These are phyloP conservation scores for Wasmannia auropunctata DNA, from an alignment of 1,140 invertebrate genomes.

Conservation along the genomic window DNA sequence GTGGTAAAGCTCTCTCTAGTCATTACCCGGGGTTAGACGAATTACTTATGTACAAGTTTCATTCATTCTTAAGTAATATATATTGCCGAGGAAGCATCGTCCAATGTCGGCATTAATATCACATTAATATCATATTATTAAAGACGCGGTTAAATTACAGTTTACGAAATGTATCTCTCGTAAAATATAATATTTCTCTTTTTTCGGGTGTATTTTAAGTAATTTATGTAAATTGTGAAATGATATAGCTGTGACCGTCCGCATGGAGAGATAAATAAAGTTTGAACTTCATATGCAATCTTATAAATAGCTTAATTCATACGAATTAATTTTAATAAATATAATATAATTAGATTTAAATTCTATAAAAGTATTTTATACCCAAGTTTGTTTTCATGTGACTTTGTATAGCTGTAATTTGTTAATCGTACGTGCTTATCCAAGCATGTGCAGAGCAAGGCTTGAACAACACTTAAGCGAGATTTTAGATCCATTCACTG, in stretches of 20 bases:
- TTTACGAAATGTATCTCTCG: background rate
- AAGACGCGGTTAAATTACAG: background rate
- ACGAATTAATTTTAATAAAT: background rate
- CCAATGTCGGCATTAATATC: background rate
- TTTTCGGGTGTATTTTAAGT: background rate
- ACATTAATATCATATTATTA: background rate
- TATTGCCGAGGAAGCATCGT: background rate
- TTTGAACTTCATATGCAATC: background rate
- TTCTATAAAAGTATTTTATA: background rate
- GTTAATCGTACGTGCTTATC: background rate
- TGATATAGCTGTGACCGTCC: background rate
- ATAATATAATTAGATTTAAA: background rate
- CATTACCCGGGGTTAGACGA: background rate
- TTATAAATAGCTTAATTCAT: background rate
- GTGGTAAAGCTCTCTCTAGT: background rate
- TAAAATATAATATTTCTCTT: background rate
- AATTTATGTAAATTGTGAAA: slow-evolving; percentile 20
- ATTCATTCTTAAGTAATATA: background rate
- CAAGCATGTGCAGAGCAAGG: background rate
- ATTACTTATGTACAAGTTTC: background rate
- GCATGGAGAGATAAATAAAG: background rate
- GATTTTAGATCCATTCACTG: background rate
- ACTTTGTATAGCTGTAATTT: background rate
- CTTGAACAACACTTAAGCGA: background rate
- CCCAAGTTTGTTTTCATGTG: background rate